phyloP scores from a whole-genome alignment of 2,888 invertebrate genomes.

The Aporophyla lueneburgensis region DNA sequence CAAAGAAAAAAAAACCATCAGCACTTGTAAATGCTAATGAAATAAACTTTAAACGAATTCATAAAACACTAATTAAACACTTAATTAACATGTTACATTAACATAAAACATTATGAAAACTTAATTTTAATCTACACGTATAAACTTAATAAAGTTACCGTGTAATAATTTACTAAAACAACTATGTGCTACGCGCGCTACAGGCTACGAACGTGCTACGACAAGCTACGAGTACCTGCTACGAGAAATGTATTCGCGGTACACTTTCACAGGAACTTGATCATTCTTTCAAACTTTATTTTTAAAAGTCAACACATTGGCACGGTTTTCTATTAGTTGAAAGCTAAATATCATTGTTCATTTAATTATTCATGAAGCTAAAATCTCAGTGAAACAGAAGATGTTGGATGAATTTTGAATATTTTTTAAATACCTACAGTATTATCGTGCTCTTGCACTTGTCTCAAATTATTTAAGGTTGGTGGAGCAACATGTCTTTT shows the following conservation, averaged over 20 bases:
- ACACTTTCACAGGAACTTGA: conserved; percentile 33
- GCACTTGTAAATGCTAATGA: neutral
- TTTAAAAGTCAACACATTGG: conserved; percentile 31
- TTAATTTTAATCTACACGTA: conserved; percentile 22
- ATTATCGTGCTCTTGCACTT: neutral
- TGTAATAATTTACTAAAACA: conserved; percentile 42
- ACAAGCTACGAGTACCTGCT: conserved; percentile 43
- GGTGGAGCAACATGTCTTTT: neutral
- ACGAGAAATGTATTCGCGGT: conserved; percentile 41
- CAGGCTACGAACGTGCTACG: conserved; percentile 53
- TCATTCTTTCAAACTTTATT: conserved; percentile 35
- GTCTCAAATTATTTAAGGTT: neutral
- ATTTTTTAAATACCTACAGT: neutral
- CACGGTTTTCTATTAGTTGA: neutral
- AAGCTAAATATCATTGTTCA: conserved; percentile 14
- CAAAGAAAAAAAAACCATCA: neutral
- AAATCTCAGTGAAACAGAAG: neutral
- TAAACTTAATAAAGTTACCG: conserved; percentile 29
- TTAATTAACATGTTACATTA: neutral
- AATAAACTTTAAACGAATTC: neutral
- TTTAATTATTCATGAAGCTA: neutral
- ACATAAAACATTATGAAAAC: neutral
- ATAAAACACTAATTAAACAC: neutral
- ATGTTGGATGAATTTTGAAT: neutral
- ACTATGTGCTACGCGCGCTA: conserved; percentile 45